Evolutionary conservation across 2,797 vertebrate species (phyloP), one percentile per base, ranked within the genome.

Genomic region (Buceros bicornis): DNA sequence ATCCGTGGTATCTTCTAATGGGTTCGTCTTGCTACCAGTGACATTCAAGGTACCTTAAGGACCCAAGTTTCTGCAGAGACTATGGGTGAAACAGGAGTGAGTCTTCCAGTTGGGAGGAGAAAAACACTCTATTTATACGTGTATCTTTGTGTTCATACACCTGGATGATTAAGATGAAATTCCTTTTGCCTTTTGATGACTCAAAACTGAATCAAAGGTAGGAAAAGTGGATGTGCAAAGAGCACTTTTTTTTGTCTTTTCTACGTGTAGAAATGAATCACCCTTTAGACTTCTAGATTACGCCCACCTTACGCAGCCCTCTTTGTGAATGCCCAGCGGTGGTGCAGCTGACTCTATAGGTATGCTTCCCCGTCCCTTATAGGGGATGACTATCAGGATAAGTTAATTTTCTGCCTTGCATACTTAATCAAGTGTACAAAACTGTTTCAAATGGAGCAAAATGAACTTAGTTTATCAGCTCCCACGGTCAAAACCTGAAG

Each of bases 201-300:
- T 81, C 42, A 29, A 78, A 81, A 42, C 16, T 11, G 16, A 87
- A 70, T 31, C 42, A 57, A 25, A 82, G 37, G 11, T 24, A 43
- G 62, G 53, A 90, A 53, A 82, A 70, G 7, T 22, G 24, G 28
- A 14, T 42, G 16, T 48, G 33, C 26, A 8, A 33, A 69, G 11
- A 84, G 13, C 24, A 17, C 37, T 10, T 40, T 40, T 56, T 78
- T 76, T 61, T 53, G 3, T 60, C 42, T 56, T 42, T 61, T 47
- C 42, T 40, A 1, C 2, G 0, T 15, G 8, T 40, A 2, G 31
- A 61, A 47, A 45, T 25, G 13, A 79, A 8, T 7, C 2, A 3
- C 31, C 35, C 24, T 62, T 54, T 48, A 60, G 14, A 31, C 19
- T 66, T 70, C 42, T 40, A 13, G 21, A 48, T 92, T 48, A 16